Base-by-base conservation (phyloP, 2,888 invertebrate species). In the Ashinkailepas kermadecensis region DNA sequence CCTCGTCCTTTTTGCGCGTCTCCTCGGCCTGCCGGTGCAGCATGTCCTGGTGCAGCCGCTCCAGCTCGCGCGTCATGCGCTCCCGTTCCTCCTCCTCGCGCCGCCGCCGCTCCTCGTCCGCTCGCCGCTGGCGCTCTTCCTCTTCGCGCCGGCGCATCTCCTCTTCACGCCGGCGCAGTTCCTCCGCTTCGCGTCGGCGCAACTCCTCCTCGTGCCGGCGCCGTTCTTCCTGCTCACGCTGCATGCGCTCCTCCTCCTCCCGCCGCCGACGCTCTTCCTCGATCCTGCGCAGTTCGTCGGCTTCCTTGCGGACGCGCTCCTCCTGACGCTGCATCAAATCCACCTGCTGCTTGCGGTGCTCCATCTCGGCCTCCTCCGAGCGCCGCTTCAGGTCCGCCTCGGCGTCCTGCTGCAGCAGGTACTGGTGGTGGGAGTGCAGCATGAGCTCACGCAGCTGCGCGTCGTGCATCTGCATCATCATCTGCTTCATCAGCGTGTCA, bases 191-290 rank as follows among this genome's bases (percentile, higher is more conserved):
- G n/a, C 23, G 65, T 7, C 65, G 15, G 10, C 21, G 65, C 23
- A 21, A 7, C 57, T 56, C 78, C n/a, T 78, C 78, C 56, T 78
- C 78, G 7, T 56, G 78, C 13, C 78, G 11, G 4, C 56, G 18
- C 21, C 56, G 70, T 39, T 70, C 70, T 21, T 70, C 57, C 13
- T 78, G 57, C 56, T 78, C 78, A 8, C 57, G n/a, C 21, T 11
- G 56, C 10, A 9, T 56, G 57, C n/a, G 56, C 57, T 78, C 78
- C n/a, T 56, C 78, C n/a, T 78, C 78, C 21, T 57, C 57, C 0
- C 57, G n/a, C 10, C 57, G 78, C 58, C 78, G 78, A 15, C n/a
- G 58, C 58, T 78, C 78, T n/a, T 78, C 78, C 58, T 78, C 78
- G 10, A 57, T n/a, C 12, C 78, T n/a, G 11, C 78, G 21, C 21